Conservation (phyloP, 1,140 invertebrate species). For the Plectrocnemia conspersa region DNA sequence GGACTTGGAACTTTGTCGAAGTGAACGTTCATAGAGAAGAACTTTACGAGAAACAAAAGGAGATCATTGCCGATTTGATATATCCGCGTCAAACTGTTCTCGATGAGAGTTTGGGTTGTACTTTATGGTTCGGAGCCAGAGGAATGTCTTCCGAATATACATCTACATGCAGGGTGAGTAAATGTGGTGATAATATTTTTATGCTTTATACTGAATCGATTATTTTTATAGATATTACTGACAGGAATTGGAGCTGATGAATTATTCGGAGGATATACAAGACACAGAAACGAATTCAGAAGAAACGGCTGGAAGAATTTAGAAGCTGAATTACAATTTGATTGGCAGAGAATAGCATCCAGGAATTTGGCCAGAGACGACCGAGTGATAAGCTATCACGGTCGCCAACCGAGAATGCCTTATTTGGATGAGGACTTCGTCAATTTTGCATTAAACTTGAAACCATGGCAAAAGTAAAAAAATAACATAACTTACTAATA, state of each 20-base stretch:
- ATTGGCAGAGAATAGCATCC: slow-evolving; percentile 80
- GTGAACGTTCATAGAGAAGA: slow-evolving; percentile 72
- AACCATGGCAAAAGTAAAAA: slow-evolving; percentile 71
- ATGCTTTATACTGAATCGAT: too few relatives aligned
- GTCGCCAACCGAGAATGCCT: slow-evolving; percentile 77
- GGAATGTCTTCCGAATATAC: slow-evolving; percentile 57
- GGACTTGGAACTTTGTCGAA: slow-evolving; percentile 58
- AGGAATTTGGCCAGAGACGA: slow-evolving; percentile 94
- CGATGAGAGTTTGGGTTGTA: slow-evolving; percentile 93
- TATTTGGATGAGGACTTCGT: slow-evolving; percentile 91
- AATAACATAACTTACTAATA: not conserved
- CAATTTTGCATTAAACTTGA: slow-evolving; percentile 63
- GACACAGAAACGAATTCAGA: slow-evolving; percentile 73
- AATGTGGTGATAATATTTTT: slow-evolving; percentile 1
- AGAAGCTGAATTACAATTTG: slow-evolving; percentile 64
- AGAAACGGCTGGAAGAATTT: slow-evolving; percentile 63
- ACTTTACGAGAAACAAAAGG: slow-evolving; percentile 54
- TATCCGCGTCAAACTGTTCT: slow-evolving; percentile 80
- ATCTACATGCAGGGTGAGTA: slow-evolving; percentile 63
- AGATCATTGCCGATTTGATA: slow-evolving; percentile 69
- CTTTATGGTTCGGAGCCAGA: slow-evolving; percentile 91
- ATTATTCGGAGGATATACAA: slow-evolving; percentile 88
- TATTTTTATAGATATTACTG: slow-evolving; percentile 68
- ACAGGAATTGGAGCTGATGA: slow-evolving; percentile 96
- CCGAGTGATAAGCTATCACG: slow-evolving; percentile 74